These are phyloP conservation scores for Melierax canorus DNA, from an alignment of 2,113 vertebrate species.

Conservation along the genomic window DNA sequence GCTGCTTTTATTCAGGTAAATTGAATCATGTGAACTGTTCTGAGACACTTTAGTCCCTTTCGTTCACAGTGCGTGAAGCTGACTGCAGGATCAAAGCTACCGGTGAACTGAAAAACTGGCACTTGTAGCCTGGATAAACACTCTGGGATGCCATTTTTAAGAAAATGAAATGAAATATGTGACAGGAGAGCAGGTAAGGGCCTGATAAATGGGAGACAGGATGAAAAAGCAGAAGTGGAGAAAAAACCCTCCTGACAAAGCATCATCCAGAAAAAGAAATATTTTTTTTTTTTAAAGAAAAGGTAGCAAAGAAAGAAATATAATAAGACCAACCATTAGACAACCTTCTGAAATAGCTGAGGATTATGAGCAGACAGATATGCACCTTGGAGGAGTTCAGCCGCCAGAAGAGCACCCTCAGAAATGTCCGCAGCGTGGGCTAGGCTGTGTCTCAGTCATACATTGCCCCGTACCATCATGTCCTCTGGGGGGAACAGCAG, in stretches of 20 bases:
- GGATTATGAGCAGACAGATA: not conserved
- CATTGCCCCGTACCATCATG: rapidly evolving
- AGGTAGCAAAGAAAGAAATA: not conserved
- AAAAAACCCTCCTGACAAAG: not conserved
- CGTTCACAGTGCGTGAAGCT: not conserved
- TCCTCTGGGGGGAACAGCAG: not conserved
- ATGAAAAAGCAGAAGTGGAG: not conserved
- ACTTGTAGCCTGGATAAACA: not conserved
- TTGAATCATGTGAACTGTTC: not conserved
- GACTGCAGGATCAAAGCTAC: not conserved
- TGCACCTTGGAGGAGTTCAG: not conserved
- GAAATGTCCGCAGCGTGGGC: not conserved
- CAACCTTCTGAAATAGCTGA: not conserved
- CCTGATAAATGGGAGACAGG: not conserved
- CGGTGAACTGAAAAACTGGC: not conserved
- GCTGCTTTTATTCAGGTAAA: not conserved
- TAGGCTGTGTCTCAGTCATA: not conserved
- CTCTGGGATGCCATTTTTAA: not conserved
- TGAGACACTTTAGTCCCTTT: not conserved
- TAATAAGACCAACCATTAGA: not conserved
- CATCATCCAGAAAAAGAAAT: not conserved
- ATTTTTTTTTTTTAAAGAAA: no score
- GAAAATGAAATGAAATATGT: not conserved
- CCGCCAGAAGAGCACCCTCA: rapidly evolving
- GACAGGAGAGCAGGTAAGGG: not conserved